These are phyloP conservation scores for Rhinoderma darwinii DNA, from an alignment of 2,113 vertebrate genomes.

Conservation along the genomic window DNA sequence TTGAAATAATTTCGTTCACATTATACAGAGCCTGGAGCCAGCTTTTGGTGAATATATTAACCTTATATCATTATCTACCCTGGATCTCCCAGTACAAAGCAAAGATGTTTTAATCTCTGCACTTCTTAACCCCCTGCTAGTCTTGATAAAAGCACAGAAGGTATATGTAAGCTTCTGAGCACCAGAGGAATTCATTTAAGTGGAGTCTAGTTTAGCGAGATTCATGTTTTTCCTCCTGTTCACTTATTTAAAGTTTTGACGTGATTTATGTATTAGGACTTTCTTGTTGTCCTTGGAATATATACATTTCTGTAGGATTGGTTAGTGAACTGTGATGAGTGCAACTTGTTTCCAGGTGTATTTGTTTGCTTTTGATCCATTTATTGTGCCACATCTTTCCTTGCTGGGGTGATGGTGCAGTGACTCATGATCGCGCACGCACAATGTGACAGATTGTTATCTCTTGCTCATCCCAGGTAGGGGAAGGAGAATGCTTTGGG, in stretches of 20 bases:
- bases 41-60: conserved; percentile 56
- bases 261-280: background rate
- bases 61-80: conserved; percentile 44
- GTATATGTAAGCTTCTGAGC: conserved; percentile 12
- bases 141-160: conserved; percentile 15
- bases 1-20: conserved; percentile 44
- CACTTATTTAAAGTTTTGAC: conserved; percentile 42
- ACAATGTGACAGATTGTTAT: background rate
- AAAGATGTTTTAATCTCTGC: conserved; percentile 49
- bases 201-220: conserved; percentile 3
- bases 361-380: conserved; percentile 17
- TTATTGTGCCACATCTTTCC: background rate
- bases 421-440: background rate
- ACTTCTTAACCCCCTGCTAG: conserved; percentile 40
- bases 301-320: background rate
- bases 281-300: conserved; percentile 26
- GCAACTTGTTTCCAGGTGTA: background rate
- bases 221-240: conserved; percentile 25
- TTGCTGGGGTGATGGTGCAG: background rate
- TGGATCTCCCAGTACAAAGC: conserved; percentile 45
- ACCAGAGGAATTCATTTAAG: conserved; percentile 40
- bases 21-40: conserved; percentile 49
- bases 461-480: background rate
- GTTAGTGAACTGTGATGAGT: background rate
- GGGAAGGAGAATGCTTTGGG: background rate